A percentile compares a stretch with the other conserved stretches of the same genome.
Conservation (phyloP, 2,797 vertebrate species). For the Arnoldichthys spilopterus region DNA sequence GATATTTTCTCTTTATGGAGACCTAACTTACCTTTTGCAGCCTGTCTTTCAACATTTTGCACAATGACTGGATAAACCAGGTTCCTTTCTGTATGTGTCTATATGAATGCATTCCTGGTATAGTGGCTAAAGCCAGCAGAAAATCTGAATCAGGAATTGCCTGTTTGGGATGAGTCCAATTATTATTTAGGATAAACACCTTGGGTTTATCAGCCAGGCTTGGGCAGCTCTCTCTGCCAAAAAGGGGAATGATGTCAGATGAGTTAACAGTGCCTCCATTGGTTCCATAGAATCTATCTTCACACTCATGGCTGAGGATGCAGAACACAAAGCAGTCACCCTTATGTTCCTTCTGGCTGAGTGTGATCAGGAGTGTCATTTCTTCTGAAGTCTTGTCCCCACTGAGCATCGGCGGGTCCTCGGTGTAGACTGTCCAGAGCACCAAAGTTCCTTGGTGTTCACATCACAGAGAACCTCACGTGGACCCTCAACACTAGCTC, state of each 20-base stretch:
- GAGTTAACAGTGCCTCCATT: conserved; percentile 72
- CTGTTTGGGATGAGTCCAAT: too few relatives aligned
- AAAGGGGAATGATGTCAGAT: conserved; percentile 74
- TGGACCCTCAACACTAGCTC: too few relatives aligned
- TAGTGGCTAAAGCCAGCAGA: background rate
- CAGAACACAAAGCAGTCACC: conserved; percentile 88
- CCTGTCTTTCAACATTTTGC: conserved; percentile 72
- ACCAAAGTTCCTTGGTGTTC: too few relatives aligned
- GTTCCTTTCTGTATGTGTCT: conserved; percentile 56
- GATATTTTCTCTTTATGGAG: background rate
- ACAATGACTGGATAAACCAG: conserved; percentile 88
- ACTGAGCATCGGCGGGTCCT: too few relatives aligned
- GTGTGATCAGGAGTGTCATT: conserved; percentile 69
- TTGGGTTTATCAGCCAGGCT: conserved; percentile 74
- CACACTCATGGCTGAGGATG: conserved; percentile 83
- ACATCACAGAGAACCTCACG: too few relatives aligned
- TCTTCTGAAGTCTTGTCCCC: conserved; percentile 65
- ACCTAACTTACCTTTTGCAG: conserved; percentile 76
- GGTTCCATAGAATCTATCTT: conserved; percentile 69
- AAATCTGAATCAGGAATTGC: conserved; percentile 5
- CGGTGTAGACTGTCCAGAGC: too few relatives aligned
- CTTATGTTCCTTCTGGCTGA: conserved; percentile 60
- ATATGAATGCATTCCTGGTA: conserved; percentile 83
- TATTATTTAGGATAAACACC: conserved; percentile 81
- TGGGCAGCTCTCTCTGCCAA: conserved; percentile 70